phyloP scores from a whole-genome alignment of 1,140 invertebrate species.

The Anadara kagoshimensis region DNA sequence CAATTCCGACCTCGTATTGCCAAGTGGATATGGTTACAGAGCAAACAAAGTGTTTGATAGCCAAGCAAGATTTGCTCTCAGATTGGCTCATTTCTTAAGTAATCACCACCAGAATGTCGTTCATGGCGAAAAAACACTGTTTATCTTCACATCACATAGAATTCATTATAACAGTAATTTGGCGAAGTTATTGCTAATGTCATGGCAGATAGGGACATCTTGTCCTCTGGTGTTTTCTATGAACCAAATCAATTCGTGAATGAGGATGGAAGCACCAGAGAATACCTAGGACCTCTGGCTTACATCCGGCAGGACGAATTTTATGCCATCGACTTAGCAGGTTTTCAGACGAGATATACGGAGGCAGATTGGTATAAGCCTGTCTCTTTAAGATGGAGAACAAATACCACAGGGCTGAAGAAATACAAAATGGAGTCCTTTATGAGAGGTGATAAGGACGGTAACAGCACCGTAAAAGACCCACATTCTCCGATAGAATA shows the following conservation, averaged over 20 bases:
- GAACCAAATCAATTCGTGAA: conserved; percentile 94
- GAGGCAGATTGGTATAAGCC: conserved; percentile 49
- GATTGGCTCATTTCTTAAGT: conserved; percentile 54
- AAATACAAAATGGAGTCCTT: conserved; percentile 65
- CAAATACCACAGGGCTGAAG: conserved; percentile 41
- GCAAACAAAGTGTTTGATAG: conserved; percentile 92
- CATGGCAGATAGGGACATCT: conserved; percentile 88
- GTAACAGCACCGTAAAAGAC: conserved; percentile 47
- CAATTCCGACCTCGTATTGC: conserved; percentile 29
- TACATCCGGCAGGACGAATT: conserved; percentile 30
- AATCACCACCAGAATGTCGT: conserved; percentile 52
- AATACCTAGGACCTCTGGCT: conserved; percentile 57
- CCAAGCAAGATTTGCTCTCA: conserved; percentile 69
- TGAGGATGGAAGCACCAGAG: conserved; percentile 67
- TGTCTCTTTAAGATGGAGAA: conserved; percentile 39
- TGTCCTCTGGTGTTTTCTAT: conserved; percentile 95
- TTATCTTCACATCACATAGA: conserved; percentile 45
- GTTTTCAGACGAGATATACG: conserved; percentile 35
- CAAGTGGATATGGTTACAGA: conserved; percentile 87
- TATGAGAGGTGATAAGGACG: conserved; percentile 84
- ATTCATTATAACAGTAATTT: conserved; percentile 58
- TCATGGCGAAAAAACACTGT: conserved; percentile 47
- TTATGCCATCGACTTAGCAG: conserved; percentile 51
- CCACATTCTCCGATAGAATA: conserved; percentile 89
- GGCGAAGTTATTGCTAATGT: conserved; percentile 86